Evolutionary conservation across 2,888 invertebrate species (phyloP).

Genomic region (Coleophora flavipennella): DNA sequence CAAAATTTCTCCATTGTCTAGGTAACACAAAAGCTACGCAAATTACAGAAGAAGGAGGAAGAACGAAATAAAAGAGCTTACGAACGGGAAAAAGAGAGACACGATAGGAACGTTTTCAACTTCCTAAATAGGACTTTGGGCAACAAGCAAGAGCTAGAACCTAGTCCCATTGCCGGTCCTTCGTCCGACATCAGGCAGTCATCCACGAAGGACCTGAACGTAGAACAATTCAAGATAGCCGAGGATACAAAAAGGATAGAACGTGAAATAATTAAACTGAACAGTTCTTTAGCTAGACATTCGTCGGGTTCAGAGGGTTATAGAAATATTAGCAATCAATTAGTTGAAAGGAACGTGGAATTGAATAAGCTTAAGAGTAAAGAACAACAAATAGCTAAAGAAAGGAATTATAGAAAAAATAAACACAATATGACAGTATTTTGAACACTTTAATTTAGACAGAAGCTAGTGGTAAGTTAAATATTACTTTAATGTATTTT

Average conservation of each 20-base stretch:
- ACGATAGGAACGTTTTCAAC: constrained; percentile 80
- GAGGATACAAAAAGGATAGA: constrained; percentile 80
- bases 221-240: constrained; percentile 79
- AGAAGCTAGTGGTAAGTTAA: no score
- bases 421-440: constrained; percentile 84
- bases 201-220: constrained; percentile 78
- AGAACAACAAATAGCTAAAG: constrained; percentile 76
- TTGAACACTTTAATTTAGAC: no score
- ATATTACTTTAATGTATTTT: background rate
- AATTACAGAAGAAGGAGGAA: constrained; percentile 76
- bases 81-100: constrained; percentile 73
- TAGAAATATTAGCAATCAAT: constrained; percentile 73
- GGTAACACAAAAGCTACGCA: constrained; percentile 78
- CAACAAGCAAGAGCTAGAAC: constrained; percentile 30
- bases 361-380: constrained; percentile 72
- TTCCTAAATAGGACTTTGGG: constrained; percentile 80
- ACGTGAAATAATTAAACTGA: constrained; percentile 76
- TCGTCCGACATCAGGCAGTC: constrained; percentile 58
- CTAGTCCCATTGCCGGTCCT: constrained; percentile 12
- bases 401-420: constrained; percentile 80
- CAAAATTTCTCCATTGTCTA: no score
- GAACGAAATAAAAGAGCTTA: constrained; percentile 76
- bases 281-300: constrained; percentile 76
- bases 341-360: constrained; percentile 75
- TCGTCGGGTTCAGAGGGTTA: constrained; percentile 72